These are phyloP conservation scores for Apodemus sylvaticus DNA, from an alignment of 2,113 vertebrate genomes.

Conservation along the genomic window DNA sequence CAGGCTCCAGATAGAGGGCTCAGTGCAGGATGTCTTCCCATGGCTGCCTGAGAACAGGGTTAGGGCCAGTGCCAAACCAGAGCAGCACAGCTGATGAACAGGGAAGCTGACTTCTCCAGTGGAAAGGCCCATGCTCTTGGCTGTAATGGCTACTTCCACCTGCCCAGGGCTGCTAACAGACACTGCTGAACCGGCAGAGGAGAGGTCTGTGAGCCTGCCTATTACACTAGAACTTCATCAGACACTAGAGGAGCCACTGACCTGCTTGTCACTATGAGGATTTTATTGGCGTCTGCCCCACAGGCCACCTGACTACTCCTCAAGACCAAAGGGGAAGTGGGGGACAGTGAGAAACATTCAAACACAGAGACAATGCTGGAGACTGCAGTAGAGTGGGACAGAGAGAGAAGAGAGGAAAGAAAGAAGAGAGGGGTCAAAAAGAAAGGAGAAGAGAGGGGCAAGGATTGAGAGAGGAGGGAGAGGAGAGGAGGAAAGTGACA, in stretches of 20 bases:
- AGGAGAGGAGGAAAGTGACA: too few species aligned
- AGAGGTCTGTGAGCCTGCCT: neutral
- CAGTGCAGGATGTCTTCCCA: neutral
- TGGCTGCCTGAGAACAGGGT: neutral
- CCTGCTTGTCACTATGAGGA: neutral
- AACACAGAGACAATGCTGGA: neutral
- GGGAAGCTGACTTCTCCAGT: neutral
- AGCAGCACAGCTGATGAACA: neutral
- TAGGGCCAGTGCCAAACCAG: neutral
- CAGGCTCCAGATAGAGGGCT: neutral
- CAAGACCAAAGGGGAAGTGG: neutral
- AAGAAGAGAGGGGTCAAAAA: neutral
- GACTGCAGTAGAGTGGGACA: neutral
- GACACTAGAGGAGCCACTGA: neutral
- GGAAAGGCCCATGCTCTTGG: neutral
- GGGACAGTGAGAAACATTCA: neutral
- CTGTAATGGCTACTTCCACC: neutral
- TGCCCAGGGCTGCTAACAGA: neutral
- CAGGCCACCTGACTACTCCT: neutral
- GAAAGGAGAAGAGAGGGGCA: neutral
- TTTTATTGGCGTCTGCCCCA: neutral
- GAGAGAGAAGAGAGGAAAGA: neutral
- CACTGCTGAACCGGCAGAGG: neutral
- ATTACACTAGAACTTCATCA: neutral
- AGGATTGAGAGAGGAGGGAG: neutral